Base-by-base conservation (phyloP, 2,888 invertebrate genomes). In the Erebia epiphron region DNA sequence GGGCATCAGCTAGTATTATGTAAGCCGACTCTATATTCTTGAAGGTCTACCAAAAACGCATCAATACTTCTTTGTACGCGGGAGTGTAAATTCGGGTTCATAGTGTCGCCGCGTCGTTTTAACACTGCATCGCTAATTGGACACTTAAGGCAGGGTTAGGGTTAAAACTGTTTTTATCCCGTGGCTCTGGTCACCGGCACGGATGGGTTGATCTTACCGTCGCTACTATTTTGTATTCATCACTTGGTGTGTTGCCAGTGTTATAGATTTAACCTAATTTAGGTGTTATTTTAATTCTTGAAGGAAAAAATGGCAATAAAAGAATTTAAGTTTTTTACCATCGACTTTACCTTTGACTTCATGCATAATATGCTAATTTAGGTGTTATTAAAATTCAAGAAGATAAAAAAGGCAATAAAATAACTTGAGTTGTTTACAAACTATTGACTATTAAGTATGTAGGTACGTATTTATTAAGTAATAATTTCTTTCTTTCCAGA, bases 41-140 rank as follows among this genome's bases (percentile, higher is more conserved):
- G 56, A 50, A 72, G 9, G 26, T 67, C 73, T 70, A 50, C 49
- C 57, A 13, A 49, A 57, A 71, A 71, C 57, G 72, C 68, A 71
- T 72, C 67, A 63, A 73, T 74, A 72, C 67, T 63, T 88, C 91
- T 91, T 91, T 90, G 90, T 90, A 83, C 82, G 70, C 72, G 77
- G 73, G 82, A 87, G 90, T 90, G 91, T 91, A 91, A 90, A 90
- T 89, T 89, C 82, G 88, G 91, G 82, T 80, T 80, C 81, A 83
- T 82, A 86, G 87, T 92, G 92, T 92, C 92, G 86, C 90, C 88
- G 86, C 86, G 87, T 89, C 89, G 87, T 92, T 92, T 92, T 93
- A 86, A 92, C 92, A 91, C 92, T 86, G 80, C 85, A 82, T 77
- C 83, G 90, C 91, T 93, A 93, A 93, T 93, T 92, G 91, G 86